Base-by-base conservation (phyloP, 2,888 invertebrate genomes). In the Heliconius hortense region DNA sequence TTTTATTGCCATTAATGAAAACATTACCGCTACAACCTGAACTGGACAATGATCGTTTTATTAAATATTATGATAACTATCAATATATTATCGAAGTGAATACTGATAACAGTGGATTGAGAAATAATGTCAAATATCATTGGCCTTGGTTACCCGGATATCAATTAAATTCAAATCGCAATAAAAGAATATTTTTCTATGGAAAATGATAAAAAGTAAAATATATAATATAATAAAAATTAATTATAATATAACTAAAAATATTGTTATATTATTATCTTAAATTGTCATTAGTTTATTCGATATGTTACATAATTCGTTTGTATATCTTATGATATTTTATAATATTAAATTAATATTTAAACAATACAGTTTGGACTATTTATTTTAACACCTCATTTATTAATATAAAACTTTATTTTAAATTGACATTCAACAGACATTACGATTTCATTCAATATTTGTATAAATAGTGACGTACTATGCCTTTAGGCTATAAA, bases 71-170 rank as follows among this genome's bases (percentile, higher is more conserved):
- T 31, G 18, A 53, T 39, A 35, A 39, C 13, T 39, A 28, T 21
- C n/a, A 10, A n/a, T 48, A 26, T 43, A 26, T 64, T 69, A 31
- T 48, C 24, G 1, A 35, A 31, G 60, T 31, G 35, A 66, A 66
- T 69, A 39, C 28, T 11, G 48, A 73, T 60, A 24, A n/a, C 39
- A 1, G 56, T 28, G 43, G 18, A 15, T 62, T 24, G 2, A 43
- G 53, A 71, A 24, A 31, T 26, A 77, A 39, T 15, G 63, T 64
- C 24, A 78, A 80, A 76, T 77, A 73, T 71, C 79, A 83, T 74
- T 91, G 91, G 90, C 90, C 91, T 0, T 91, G 87, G 85, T 72
- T 82, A 39, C 86, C 91, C 0, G 91, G 88, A 0, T 90, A 89
- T 76, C 81, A 80, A 71, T 83, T 83, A n/a, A 82, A 87, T 53